Evolutionary conservation across 2,113 vertebrate species (phyloP).

Genomic region (Sisor rabdophorus): DNA sequence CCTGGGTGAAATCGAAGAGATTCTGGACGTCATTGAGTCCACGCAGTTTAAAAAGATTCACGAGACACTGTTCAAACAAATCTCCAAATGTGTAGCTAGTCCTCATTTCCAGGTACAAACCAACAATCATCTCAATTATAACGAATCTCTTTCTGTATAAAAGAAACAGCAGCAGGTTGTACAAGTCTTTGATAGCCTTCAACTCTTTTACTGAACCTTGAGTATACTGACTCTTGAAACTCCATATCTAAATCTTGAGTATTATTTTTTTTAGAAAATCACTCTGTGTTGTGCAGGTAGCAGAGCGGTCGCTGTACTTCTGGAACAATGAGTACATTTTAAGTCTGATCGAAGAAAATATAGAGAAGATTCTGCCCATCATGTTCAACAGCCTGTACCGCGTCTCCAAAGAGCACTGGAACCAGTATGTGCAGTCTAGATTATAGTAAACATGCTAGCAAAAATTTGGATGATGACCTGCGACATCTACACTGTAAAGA

Average conservation of each 20-base stretch:
- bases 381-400: conserved; percentile 97
- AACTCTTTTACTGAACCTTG: background rate
- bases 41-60: conserved; percentile 97
- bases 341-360: conserved; percentile 97
- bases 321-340: conserved; percentile 99
- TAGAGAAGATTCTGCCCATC: conserved; percentile 90
- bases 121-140: background rate
- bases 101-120: conserved; percentile 91
- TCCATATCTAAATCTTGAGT: background rate
- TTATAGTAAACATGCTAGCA: too few relatives aligned
- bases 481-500: too few relatives aligned
- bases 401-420: conserved; percentile 99
- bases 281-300: conserved; percentile 74
- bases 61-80: conserved; percentile 96
- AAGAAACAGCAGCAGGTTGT: background rate
- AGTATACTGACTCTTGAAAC: too few relatives aligned
- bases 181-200: background rate
- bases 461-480: background rate
- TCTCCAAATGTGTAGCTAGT: conserved; percentile 92
- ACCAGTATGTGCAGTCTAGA: conserved; percentile 79
- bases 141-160: background rate
- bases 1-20: conserved; percentile 97
- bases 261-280: background rate
- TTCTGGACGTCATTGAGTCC: conserved; percentile 96
- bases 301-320: conserved; percentile 93